Evolutionary conservation across 35 echinoderm and acorn worm species (phyloP).

Genomic region (Patiria miniata): DNA sequence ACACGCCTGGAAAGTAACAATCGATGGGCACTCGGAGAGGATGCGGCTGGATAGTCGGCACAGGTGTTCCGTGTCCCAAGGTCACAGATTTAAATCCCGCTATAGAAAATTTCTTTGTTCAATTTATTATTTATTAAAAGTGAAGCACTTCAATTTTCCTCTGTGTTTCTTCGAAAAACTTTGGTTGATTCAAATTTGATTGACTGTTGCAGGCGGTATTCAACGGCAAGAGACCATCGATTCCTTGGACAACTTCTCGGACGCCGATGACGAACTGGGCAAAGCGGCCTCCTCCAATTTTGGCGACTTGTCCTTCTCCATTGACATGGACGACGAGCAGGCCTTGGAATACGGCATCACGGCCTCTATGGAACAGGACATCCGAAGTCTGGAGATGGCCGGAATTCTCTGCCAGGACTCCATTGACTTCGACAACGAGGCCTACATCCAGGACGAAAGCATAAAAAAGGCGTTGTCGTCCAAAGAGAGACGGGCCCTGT

Average conservation of each 20-base stretch:
- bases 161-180: no score
- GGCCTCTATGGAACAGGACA: constrained; percentile 18
- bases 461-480: background rate
- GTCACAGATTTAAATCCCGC: no score
- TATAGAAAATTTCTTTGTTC: no score
- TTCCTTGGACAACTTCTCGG: constrained; percentile 55
- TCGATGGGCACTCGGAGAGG: no score
- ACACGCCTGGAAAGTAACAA: no score
- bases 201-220: constrained; percentile 21
- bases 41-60: no score
- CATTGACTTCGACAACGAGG: constrained; percentile 6
- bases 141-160: no score
- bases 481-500: constrained; percentile 7
- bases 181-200: no score
- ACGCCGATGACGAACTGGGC: constrained; percentile 41
- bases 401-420: background rate
- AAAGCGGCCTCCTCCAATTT: constrained; percentile 20
- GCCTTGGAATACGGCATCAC: constrained; percentile 31
- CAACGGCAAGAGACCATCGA: constrained; percentile 58
- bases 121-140: no score
- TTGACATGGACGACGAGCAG: constrained; percentile 34
- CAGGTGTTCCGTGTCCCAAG: no score
- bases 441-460: background rate
- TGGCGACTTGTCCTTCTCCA: constrained; percentile 31
- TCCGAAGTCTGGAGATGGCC: background rate